Evolutionary conservation across 2,113 vertebrate genomes (phyloP).

Genomic region (Hiodon alosoides): DNA sequence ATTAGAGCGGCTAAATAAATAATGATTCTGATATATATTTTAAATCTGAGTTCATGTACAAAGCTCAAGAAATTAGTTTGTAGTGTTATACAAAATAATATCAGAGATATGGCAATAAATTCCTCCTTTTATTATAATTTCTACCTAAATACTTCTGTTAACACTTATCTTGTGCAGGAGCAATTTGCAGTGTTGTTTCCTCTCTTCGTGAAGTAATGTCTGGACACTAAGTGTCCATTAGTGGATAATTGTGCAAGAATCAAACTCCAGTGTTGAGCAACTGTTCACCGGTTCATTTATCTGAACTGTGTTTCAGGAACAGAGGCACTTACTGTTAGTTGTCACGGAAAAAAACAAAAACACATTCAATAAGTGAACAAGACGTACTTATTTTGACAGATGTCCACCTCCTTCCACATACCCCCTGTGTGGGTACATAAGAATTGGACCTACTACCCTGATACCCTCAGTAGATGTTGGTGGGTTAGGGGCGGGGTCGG

Average conservation of each 20-base stretch:
- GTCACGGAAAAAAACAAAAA: slow-evolving; percentile 11
- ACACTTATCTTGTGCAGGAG: slow-evolving; percentile 1
- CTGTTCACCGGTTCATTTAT: slow-evolving; percentile 25
- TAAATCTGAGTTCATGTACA: slow-evolving; percentile 21
- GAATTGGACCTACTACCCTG: not conserved
- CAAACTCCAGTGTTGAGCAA: slow-evolving; percentile 25
- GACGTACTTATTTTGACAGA: not conserved
- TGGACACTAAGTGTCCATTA: not conserved
- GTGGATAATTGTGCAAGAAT: slow-evolving; percentile 6
- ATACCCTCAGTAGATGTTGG: not conserved
- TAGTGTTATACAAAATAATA: slow-evolving; percentile 24
- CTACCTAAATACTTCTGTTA: not conserved
- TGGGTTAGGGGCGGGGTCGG: no score
- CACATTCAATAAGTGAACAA: slow-evolving; percentile 3
- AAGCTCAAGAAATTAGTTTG: slow-evolving; percentile 9
- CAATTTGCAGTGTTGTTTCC: not conserved
- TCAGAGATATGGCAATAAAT: slow-evolving; percentile 19
- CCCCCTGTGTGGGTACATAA: not conserved
- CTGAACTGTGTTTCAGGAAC: slow-evolving; percentile 39
- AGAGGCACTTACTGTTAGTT: slow-evolving; percentile 50
- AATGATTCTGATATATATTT: slow-evolving; percentile 26
- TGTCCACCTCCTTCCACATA: not conserved
- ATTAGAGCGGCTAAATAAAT: slow-evolving; percentile 24
- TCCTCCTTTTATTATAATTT: not conserved
- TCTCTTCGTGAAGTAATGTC: not conserved